Evolutionary conservation across 1,140 invertebrate species (phyloP).

Genomic region (Cephus cinctus): DNA sequence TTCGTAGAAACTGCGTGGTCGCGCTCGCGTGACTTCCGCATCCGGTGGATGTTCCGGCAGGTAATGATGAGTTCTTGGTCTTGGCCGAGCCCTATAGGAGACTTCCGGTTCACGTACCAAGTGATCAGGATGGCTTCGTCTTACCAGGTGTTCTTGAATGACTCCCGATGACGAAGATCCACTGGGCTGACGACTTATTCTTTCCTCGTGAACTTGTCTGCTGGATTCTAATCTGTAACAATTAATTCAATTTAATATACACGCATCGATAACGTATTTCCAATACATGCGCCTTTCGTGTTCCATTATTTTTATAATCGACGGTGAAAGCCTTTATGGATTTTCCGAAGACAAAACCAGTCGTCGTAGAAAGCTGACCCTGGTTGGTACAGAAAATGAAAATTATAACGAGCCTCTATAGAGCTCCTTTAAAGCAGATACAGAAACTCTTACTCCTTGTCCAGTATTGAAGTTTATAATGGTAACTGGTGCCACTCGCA

Average conservation of each 20-base stretch:
- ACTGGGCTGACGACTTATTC: constrained; percentile 21
- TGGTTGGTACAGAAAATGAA: no score
- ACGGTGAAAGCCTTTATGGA: no score
- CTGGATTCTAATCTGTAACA: constrained; percentile 30
- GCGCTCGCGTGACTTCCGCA: constrained; percentile 39
- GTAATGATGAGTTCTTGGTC: constrained; percentile 46
- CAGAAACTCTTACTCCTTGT: no score
- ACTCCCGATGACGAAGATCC: constrained; percentile 15
- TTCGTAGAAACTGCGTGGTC: constrained; percentile 52
- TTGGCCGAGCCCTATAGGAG: constrained; percentile 37
- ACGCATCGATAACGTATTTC: no score
- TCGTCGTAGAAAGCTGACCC: no score
- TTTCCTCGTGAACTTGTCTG: constrained; percentile 33
- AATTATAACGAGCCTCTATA: no score
- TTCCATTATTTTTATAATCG: no score
- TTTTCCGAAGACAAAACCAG: no score
- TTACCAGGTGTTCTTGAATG: constrained; percentile 38
- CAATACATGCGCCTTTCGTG: no score
- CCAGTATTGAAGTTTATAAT: no score
- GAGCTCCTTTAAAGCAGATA: no score
- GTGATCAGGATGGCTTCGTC: constrained; percentile 41
- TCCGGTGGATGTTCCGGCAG: constrained; percentile 37
- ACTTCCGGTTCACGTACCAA: constrained; percentile 39
- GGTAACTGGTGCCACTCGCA: no score
- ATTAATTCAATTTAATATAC: constrained; percentile 6